phyloP scores from a whole-genome alignment of 2,888 invertebrate genomes.

The Lordiphosa andalusiaca region DNA sequence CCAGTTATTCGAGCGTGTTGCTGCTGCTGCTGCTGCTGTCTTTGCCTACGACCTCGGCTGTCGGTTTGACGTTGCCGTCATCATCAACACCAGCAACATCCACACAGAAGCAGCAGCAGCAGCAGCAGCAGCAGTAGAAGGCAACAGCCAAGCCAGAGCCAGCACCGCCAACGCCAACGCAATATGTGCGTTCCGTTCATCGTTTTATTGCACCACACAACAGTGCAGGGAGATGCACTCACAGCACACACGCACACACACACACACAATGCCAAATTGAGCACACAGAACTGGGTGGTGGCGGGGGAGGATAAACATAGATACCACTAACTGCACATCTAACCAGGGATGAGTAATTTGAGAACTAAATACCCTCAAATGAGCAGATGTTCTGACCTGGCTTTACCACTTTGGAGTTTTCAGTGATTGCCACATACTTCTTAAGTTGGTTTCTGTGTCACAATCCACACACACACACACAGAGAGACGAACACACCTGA shows the following conservation, averaged over 20 bases:
- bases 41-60: constrained; percentile 73
- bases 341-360: constrained; percentile 33
- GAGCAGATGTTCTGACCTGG: not conserved
- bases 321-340: constrained; percentile 2
- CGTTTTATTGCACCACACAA: constrained; percentile 67
- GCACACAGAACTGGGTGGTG: constrained; percentile 60
- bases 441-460: constrained; percentile 74
- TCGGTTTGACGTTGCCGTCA: constrained; percentile 31
- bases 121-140: constrained; percentile 15
- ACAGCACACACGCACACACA: constrained; percentile 30
- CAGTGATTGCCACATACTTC: constrained; percentile 71
- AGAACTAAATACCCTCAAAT: constrained; percentile 3
- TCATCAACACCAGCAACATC: constrained; percentile 24
- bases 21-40: constrained; percentile 21
- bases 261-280: constrained; percentile 46
- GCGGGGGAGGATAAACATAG: constrained; percentile 13
- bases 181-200: constrained; percentile 59
- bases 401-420: constrained; percentile 29
- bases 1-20: constrained; percentile 45
- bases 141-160: constrained; percentile 39
- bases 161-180: constrained; percentile 56
- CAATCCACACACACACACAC: constrained; percentile 43
- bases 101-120: constrained; percentile 21
- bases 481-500: constrained; percentile 11
- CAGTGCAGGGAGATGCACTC: constrained; percentile 49